Base-by-base conservation (phyloP, 2,113 vertebrate genomes). In the rabbit (Oryctolagus cuniculus) region DNA sequence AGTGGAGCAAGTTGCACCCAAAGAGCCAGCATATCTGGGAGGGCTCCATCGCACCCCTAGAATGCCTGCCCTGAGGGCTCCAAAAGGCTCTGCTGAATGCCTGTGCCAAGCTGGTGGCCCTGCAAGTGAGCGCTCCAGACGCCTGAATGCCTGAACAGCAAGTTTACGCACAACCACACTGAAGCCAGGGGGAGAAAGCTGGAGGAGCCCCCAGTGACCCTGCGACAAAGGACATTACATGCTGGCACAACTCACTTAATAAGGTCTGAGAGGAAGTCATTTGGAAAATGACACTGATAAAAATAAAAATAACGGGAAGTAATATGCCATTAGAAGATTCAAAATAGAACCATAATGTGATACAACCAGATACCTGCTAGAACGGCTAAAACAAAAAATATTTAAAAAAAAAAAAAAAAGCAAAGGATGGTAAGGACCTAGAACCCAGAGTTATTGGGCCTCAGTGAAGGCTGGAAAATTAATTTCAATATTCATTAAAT, bases 281-380 rank as follows among this genome's bases (percentile, higher is more conserved):
- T 51, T 55, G 55, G 38, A 55, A 96, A 87, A 95, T 21, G 6
- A 85, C 31, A 49, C 61, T 85, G 95, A 88, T 85, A 80, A 91
- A 91, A 93, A 88, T 85, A 80, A 91, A 91, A 93, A 19, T 87
- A 83, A 84, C 31, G 75, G 19, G 3, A 36, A 73, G 17, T 8
- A 67, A 51, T 69, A 67, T 83, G 85, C 72, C 19, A 88, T 81
- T 44, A 92, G 82, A 64, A 94, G 90, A 72, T 91, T 44, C 61
- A 78, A 72, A 92, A 29, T 44, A 90, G 38, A 89, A 88, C 36
- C 34, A 89, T 19, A 82, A 19, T n/a, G 21, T 49, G 63, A 92
- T 36, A 85, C 5, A 61, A 73, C 36, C 24, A 84, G 15, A 93
- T 0, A 72, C 2, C 2, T 64, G 91, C 5, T 22, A 73, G 72